Evolutionary conservation across 2,113 vertebrate genomes (phyloP), one percentile per base, ranked within the genome.

Genomic region (Mohoua ochrocephala): DNA sequence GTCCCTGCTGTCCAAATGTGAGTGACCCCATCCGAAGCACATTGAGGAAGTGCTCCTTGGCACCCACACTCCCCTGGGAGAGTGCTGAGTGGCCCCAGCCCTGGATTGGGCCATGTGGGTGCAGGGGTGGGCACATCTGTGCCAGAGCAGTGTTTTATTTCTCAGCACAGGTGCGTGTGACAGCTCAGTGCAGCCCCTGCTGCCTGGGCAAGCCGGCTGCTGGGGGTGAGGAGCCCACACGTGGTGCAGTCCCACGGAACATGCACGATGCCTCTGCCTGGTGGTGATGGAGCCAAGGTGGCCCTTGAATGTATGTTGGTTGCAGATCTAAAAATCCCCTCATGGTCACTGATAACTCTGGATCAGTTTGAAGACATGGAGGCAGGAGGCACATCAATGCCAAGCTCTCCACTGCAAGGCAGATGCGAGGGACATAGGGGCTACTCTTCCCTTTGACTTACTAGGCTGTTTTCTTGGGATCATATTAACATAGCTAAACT

Each of bases 191-290:
- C 47, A 20, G 2, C 9, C 22, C 13, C 5, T 9, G 13, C 59
- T 78, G n/a, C 6, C 3, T 0, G 3, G 19, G 41, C 7, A n/a
- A 33, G 60, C 9, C 0, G 1, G 49, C 22, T 77, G 27, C 2
- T 3, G 50, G 16, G 56, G 2, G 1, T 42, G 37, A 47, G 56
- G 11, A 56, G 8, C 20, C 28, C 33, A 30, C 1, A 1, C 1
- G 1, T 1, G 6, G 18, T 1, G 1, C 54, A 75, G n/a, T 15
- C 37, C 41, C n/a, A 7, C 0, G 4, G 14, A 41, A 42, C 18
- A 35, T 7, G 37, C 31, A 44, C 0, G 0, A 11, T 1, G 3
- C 16, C 42, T 87, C 61, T 92, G 42, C 52, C 30, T 1, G 0
- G 14, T 3, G 2, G 3, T 71, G 67, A 21, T 4, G 9, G 67